Evolutionary conservation across 2,888 invertebrate genomes (phyloP), one percentile per base, ranked within the genome.

Genomic region (Rhogogaster chlorosoma): DNA sequence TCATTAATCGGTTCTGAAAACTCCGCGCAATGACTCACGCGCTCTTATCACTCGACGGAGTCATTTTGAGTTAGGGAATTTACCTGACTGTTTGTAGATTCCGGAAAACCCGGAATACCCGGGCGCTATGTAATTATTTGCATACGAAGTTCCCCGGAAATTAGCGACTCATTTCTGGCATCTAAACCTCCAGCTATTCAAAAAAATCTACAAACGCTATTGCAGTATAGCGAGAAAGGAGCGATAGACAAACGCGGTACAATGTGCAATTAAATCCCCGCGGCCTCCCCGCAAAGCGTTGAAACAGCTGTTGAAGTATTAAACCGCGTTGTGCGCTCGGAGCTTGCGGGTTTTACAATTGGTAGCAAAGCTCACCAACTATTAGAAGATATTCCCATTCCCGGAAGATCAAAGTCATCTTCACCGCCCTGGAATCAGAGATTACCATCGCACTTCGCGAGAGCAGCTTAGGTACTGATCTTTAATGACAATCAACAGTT

Each of bases 401-500:
- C 67, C 29, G 67, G 67, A 70, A 83, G 83, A 83, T 83, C 83
- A 83, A 83, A 83, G 83, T 83, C 83, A 67, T 83, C 70, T 64
- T 64, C 9, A 83, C 83, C 83, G 83, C 83, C 70, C 64, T 45
- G n/a, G 61, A 49, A 80, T 80, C 80, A n/a, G 45, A 80, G 80
- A 80, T 61, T 80, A 80, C 45, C 49, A 53, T 77, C 77, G 36
- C 70, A 80, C 26, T 49, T 67, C 15, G 67, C 83, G 18, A 67
- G 70, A 64, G 49, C 61, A n/a, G n/a, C n/a, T n/a, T n/a, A n/a
- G n/a, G 12, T 22, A 29, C 67, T 32, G 83, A 83, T 83, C 64
- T 83, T 83, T 83, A 83, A 83, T 83, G 83, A 70, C 83, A 83
- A 83, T 67, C 36, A 83, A 83, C 83, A 42, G 61, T 80, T 80